Percentiles rank a stretch among this genome's conserved stretches.
Evolutionary conservation across 1,140 invertebrate genomes (phyloP).

Genomic region (Micrasema longulum): DNA sequence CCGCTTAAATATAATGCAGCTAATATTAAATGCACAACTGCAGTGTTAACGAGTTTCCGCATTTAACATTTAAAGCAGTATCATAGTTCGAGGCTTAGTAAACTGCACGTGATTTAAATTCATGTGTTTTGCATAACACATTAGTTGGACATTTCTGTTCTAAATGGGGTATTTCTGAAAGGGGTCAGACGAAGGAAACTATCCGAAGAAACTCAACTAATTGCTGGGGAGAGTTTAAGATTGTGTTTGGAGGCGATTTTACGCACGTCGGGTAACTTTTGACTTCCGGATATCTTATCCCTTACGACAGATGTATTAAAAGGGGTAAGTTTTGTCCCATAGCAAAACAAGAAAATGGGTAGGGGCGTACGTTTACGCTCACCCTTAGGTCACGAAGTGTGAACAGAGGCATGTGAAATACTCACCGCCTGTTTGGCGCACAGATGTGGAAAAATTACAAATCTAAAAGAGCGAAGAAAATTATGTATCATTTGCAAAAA

Average conservation of each 20-base stretch:
- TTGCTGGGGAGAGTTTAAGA: slow-evolving; percentile 12
- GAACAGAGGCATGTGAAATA: neutral
- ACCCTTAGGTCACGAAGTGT: too few species aligned
- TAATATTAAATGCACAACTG: too few species aligned
- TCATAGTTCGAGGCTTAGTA: too few species aligned
- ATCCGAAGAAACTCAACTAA: slow-evolving; percentile 10
- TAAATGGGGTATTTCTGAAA: neutral
- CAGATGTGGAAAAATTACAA: too few species aligned
- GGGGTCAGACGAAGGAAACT: neutral
- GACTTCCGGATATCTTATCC: slow-evolving; percentile 27
- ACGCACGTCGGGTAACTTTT: neutral
- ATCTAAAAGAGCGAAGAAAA: too few species aligned
- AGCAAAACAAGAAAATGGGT: neutral
- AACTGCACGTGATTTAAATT: slow-evolving; percentile 5
- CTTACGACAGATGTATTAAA: slow-evolving; percentile 14
- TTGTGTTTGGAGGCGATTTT: neutral
- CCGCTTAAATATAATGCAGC: too few species aligned
- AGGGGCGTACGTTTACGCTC: neutral
- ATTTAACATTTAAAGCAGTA: too few species aligned
- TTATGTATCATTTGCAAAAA: too few species aligned
- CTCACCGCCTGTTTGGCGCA: neutral
- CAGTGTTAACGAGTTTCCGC: too few species aligned
- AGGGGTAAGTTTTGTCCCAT: slow-evolving; percentile 16
- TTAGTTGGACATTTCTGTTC: neutral
- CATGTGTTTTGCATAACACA: slow-evolving; percentile 3